Conservation (phyloP, 2,888 invertebrate species). For the Yponomeuta malinellus region DNA sequence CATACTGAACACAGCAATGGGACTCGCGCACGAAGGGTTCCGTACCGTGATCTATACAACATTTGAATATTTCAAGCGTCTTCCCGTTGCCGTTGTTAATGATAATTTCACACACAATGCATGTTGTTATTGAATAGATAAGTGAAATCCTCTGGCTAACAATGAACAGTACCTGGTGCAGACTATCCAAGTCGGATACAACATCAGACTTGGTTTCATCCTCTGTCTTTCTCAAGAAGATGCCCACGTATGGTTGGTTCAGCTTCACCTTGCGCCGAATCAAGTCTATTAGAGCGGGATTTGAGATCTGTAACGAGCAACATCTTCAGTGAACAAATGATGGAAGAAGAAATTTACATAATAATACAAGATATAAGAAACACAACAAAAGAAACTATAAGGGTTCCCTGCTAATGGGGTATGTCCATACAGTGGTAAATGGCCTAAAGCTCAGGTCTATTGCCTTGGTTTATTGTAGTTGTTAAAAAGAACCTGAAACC, state of each 20-base stretch:
- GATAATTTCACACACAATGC: too few relatives aligned
- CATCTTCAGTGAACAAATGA: background rate
- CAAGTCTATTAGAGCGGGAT: slow-evolving; percentile 90
- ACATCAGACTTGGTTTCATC: slow-evolving; percentile 89
- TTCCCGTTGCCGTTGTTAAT: too few relatives aligned
- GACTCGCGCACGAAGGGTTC: too few relatives aligned
- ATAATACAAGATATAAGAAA: background rate
- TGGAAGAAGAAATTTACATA: background rate
- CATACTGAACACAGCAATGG: too few relatives aligned
- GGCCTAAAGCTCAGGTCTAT: background rate
- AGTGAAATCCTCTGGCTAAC: too few relatives aligned
- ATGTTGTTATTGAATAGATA: too few relatives aligned
- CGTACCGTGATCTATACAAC: too few relatives aligned
- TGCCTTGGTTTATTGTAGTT: too few relatives aligned
- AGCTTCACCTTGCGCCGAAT: slow-evolving; percentile 94
- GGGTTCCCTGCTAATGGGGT: too few relatives aligned
- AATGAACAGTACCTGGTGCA: slow-evolving; percentile 74
- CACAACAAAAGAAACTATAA: too few relatives aligned
- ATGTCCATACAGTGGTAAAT: background rate
- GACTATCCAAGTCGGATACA: slow-evolving; percentile 87
- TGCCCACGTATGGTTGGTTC: slow-evolving; percentile 97
- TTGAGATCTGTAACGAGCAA: slow-evolving; percentile 79
- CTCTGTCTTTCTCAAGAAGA: slow-evolving; percentile 95
- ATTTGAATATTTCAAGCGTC: too few relatives aligned
- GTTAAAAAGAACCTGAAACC: too few relatives aligned